phyloP scores from a whole-genome alignment of 2,797 vertebrate genomes.

The Leuciscus waleckii region DNA sequence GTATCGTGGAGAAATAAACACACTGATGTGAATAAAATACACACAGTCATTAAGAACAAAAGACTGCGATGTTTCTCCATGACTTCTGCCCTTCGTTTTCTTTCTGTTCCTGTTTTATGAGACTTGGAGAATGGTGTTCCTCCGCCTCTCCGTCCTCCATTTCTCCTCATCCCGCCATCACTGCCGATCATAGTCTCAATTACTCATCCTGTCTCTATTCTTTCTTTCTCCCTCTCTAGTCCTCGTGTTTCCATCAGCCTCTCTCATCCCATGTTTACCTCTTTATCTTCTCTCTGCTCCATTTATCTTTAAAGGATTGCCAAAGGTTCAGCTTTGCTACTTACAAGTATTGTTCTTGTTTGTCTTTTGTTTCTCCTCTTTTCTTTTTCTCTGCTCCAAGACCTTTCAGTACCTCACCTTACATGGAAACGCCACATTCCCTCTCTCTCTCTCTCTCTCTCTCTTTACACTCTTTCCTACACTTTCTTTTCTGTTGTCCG shows the following conservation, averaged over 20 bases:
- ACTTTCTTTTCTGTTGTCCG: slow-evolving; percentile 18
- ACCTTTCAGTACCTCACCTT: slow-evolving; percentile 32
- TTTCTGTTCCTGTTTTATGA: slow-evolving; percentile 35
- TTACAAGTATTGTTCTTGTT: slow-evolving; percentile 22
- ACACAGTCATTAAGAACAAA: background rate
- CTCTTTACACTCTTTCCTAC: slow-evolving; percentile 18
- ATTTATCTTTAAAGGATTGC: slow-evolving; percentile 28
- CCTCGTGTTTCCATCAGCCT: slow-evolving; percentile 39
- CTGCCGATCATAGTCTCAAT: slow-evolving; percentile 81
- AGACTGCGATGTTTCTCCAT: slow-evolving; percentile 5
- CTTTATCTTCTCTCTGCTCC: slow-evolving; percentile 32
- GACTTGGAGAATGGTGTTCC: slow-evolving; percentile 65
- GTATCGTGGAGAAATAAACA: slow-evolving; percentile 10
- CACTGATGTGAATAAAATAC: background rate
- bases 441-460: slow-evolving; percentile 25
- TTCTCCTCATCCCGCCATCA: slow-evolving; percentile 72
- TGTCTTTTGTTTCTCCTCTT: slow-evolving; percentile 12
- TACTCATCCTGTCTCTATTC: slow-evolving; percentile 68
- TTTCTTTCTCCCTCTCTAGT: slow-evolving; percentile 31
- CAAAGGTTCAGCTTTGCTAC: slow-evolving; percentile 29
- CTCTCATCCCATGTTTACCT: slow-evolving; percentile 11
- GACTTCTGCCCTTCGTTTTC: background rate
- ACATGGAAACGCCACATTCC: slow-evolving; percentile 15
- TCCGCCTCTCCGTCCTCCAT: slow-evolving; percentile 66
- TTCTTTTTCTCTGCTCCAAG: slow-evolving; percentile 14